Percentiles rank a stretch among this genome's conserved stretches.
These are phyloP conservation scores for Camelus dromedarius DNA, from an alignment of 2,113 vertebrate genomes.

Conservation along the genomic window DNA sequence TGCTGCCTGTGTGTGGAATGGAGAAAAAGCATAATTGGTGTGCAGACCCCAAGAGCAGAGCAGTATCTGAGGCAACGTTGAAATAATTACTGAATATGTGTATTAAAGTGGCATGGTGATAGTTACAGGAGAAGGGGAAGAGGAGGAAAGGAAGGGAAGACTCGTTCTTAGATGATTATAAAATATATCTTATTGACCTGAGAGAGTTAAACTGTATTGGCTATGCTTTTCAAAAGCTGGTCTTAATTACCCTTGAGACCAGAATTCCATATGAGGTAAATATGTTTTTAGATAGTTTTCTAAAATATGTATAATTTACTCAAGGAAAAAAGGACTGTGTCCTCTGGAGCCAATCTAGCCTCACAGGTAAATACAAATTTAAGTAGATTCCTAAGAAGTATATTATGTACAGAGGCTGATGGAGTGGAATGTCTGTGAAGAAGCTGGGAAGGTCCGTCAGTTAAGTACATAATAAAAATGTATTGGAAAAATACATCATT, in stretches of 20 bases:
- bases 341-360: constrained; percentile 78
- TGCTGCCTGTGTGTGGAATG: background rate
- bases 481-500: constrained; percentile 82
- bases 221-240: constrained; percentile 75
- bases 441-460: constrained; percentile 72
- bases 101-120: constrained; percentile 57
- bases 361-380: constrained; percentile 84
- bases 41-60: constrained; percentile 50
- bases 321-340: constrained; percentile 78
- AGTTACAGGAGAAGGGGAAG: constrained; percentile 71
- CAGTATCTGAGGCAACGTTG: constrained; percentile 63
- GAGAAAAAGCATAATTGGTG: constrained; percentile 18
- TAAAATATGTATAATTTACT: constrained; percentile 85
- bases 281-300: constrained; percentile 84
- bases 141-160: constrained; percentile 68
- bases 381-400: constrained; percentile 79
- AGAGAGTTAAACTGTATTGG: constrained; percentile 79
- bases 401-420: constrained; percentile 72
- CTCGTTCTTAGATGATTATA: constrained; percentile 78
- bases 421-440: constrained; percentile 68
- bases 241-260: constrained; percentile 82
- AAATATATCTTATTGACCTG: constrained; percentile 81
- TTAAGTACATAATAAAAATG: constrained; percentile 83
- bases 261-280: constrained; percentile 82
- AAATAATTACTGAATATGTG: constrained; percentile 78